Conservation (phyloP, 2,113 vertebrate genomes). For the Cottus gobio region DNA sequence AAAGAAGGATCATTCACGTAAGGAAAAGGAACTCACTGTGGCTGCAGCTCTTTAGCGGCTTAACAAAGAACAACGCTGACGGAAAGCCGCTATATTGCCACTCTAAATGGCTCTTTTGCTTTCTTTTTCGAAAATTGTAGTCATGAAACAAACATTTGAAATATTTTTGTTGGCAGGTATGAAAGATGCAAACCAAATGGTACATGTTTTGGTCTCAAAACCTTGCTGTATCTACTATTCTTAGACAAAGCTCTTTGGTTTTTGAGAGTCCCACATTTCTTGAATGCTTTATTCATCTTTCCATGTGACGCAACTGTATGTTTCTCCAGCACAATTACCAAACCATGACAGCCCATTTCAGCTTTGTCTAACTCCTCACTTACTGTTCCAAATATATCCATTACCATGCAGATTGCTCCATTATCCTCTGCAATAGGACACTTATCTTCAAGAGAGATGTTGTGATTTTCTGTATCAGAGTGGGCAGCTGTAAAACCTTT, state of each 20-base stretch:
- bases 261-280: constrained; percentile 43
- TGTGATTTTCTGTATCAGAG: constrained; percentile 51
- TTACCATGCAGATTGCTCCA: constrained; percentile 76
- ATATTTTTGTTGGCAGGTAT: neutral
- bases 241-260: constrained; percentile 46
- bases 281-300: constrained; percentile 64
- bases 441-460: constrained; percentile 67
- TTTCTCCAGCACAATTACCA: constrained; percentile 71
- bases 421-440: constrained; percentile 67
- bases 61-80: too few relatives aligned
- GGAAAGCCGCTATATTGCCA: too few relatives aligned
- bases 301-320: constrained; percentile 62
- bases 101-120: neutral
- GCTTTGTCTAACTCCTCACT: constrained; percentile 70
- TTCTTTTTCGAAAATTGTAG: neutral
- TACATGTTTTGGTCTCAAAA: constrained; percentile 3
- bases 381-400: constrained; percentile 71
- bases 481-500: constrained; percentile 47
- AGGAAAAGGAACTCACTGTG: too few relatives aligned
- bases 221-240: constrained; percentile 19
- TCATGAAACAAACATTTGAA: neutral
- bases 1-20: too few relatives aligned
- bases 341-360: constrained; percentile 73
- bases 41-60: too few relatives aligned
- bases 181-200: neutral